A percentile compares a stretch with the other conserved stretches of the same genome.
Conservation (phyloP, 30 jellyfish, hydroid and myxozoan species). For the Hydractinia symbiolongicarpus region DNA sequence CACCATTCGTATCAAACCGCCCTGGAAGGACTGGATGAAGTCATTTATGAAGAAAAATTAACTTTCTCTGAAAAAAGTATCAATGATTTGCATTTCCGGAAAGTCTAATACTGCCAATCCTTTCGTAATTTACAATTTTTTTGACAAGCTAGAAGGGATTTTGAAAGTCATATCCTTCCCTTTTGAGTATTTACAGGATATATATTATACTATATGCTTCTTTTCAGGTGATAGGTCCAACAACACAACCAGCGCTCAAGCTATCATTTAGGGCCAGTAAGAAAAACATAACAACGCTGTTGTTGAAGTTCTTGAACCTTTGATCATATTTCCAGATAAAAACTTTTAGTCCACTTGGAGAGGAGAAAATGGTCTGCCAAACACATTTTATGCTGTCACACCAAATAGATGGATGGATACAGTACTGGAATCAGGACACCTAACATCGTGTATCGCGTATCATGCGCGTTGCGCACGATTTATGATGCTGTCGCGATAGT, state of each 20-base stretch:
- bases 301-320: neutral
- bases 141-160: conserved; percentile 1
- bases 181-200: too few species aligned
- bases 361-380: neutral
- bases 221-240: conserved; percentile 6
- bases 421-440: conserved; percentile 16
- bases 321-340: neutral
- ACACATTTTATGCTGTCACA: conserved; percentile 28
- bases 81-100: conserved; percentile 19
- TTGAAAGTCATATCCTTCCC: neutral
- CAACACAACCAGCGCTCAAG: neutral
- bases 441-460: too few species aligned
- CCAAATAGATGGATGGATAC: conserved; percentile 46
- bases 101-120: conserved; percentile 27
- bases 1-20: neutral
- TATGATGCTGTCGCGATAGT: too few species aligned
- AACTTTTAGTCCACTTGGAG: conserved; percentile 3
- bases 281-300: neutral
- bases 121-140: conserved; percentile 9
- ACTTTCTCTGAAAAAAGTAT: conserved; percentile 14
- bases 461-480: too few species aligned
- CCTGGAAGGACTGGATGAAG: conserved; percentile 10
- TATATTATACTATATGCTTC: too few species aligned
- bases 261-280: neutral
- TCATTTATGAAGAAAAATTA: conserved; percentile 1